A percentile compares a stretch with the other conserved stretches of the same genome.
phyloP scores from a whole-genome alignment of 2,888 invertebrate species.

The Adineta ricciae region DNA sequence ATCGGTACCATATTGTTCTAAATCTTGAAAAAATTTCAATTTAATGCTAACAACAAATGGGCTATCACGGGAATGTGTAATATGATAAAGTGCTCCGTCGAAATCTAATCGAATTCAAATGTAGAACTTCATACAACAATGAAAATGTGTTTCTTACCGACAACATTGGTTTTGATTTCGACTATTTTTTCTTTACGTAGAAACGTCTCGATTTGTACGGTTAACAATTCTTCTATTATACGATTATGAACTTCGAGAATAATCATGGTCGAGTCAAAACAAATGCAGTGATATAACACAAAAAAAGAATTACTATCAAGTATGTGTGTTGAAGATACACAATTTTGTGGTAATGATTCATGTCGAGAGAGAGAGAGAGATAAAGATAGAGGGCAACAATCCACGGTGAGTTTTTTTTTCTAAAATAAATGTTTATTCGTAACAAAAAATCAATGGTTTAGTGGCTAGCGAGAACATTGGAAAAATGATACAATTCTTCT shows the following conservation, averaged over 20 bases:
- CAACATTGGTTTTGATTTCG: conserved; percentile 37
- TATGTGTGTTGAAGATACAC: background rate
- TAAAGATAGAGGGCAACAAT: no score
- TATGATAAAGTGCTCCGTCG: conserved; percentile 94
- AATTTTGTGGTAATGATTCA: background rate
- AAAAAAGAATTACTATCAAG: background rate
- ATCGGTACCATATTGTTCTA: conserved; percentile 95
- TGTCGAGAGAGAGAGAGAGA: no score
- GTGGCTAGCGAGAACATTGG: conserved; percentile 55
- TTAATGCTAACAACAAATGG: conserved; percentile 74
- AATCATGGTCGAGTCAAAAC: conserved; percentile 16
- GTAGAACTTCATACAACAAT: no score
- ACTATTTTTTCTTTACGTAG: conserved; percentile 8
- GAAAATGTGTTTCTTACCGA: no score
- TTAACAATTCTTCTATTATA: conserved; percentile 26
- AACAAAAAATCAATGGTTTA: background rate
- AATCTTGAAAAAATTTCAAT: conserved; percentile 91
- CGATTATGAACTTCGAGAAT: conserved; percentile 32
- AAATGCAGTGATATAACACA: background rate
- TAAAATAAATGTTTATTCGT: no score
- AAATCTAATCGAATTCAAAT: conserved; percentile 63
- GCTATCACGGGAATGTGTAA: conserved; percentile 89
- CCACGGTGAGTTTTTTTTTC: no score
- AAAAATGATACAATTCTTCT: conserved; percentile 58
- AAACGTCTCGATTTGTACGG: conserved; percentile 25